These are phyloP conservation scores for Chelonus formosanus DNA, from an alignment of 2,888 invertebrate genomes.

Conservation along the genomic window DNA sequence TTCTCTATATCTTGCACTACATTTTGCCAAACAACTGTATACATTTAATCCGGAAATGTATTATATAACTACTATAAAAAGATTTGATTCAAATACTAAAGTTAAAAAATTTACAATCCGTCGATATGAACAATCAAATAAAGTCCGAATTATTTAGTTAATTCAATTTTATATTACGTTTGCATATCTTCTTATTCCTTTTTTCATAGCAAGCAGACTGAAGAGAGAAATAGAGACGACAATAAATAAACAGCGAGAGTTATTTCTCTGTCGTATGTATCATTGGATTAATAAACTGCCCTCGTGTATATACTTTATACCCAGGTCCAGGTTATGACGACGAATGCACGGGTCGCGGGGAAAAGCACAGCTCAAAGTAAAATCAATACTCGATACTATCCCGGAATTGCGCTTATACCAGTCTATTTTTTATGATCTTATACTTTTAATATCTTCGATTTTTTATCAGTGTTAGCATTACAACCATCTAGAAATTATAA, in stretches of 20 bases:
- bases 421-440: slow-evolving; percentile 50
- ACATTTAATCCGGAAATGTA: too few species aligned
- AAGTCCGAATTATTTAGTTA: too few species aligned
- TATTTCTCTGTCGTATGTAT: slow-evolving; percentile 28
- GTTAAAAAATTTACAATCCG: too few species aligned
- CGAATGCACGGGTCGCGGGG: slow-evolving; percentile 39
- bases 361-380: slow-evolving; percentile 47
- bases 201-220: too few species aligned
- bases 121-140: too few species aligned
- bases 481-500: too few species aligned
- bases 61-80: too few species aligned
- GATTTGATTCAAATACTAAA: too few species aligned
- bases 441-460: slow-evolving; percentile 40
- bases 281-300: slow-evolving; percentile 50
- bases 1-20: slow-evolving; percentile 29
- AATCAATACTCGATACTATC: slow-evolving; percentile 59
- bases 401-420: slow-evolving; percentile 49
- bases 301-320: slow-evolving; percentile 22
- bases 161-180: too few species aligned
- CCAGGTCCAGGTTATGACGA: neutral
- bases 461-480: too few species aligned
- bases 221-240: neutral
- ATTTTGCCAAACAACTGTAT: slow-evolving; percentile 1
- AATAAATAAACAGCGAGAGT: neutral
- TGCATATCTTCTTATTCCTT: too few species aligned